Conservation (phyloP, 2,888 invertebrate species). For the Globia sparganii region DNA sequence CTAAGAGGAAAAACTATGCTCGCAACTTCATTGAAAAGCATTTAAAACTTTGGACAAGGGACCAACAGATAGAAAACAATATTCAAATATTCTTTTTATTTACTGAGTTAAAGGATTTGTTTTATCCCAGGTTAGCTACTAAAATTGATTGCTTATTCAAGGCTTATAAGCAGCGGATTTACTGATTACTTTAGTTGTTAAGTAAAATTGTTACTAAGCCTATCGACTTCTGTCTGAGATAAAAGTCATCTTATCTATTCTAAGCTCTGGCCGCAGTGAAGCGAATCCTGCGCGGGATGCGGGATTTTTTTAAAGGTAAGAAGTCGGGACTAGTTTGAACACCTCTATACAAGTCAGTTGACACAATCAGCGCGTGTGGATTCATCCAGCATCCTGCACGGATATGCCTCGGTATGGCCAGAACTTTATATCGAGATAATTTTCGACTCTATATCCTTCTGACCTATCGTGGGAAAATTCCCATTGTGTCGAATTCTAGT, state of each 20-base stretch:
- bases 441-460: background rate
- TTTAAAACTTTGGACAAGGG: conserved; percentile 28
- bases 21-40: conserved; percentile 21
- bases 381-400: background rate
- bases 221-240: background rate
- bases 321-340: background rate
- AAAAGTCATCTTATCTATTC: background rate
- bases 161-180: background rate
- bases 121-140: background rate
- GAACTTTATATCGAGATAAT: background rate
- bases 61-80: conserved; percentile 21
- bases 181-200: too few species aligned
- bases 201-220: background rate
- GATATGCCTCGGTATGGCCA: background rate
- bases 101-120: background rate
- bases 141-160: background rate
- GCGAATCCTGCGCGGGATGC: background rate
- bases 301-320: background rate
- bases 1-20: conserved; percentile 44
- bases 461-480: background rate
- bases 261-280: background rate
- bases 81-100: conserved; percentile 18
- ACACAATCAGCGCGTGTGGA: background rate
- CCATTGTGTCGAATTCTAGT: background rate
- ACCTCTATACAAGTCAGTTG: background rate